phyloP scores from a whole-genome alignment of 2,113 vertebrate genomes.

The Corythornis cristatus region DNA sequence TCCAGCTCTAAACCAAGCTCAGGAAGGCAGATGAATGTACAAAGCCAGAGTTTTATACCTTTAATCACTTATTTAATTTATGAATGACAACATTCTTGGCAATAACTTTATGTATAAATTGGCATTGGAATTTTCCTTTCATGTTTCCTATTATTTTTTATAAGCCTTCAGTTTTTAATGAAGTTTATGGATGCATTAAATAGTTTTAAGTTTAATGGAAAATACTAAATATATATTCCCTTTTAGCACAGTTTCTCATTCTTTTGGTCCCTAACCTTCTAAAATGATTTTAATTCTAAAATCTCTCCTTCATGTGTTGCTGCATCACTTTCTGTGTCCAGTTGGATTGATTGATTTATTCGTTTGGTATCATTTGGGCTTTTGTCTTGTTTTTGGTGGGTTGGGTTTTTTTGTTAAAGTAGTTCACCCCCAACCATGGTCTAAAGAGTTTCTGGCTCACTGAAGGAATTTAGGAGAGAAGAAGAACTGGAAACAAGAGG shows the following conservation, averaged over 20 bases:
- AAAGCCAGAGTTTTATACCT: not conserved
- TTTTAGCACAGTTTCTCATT: not conserved
- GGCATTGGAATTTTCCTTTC: not conserved
- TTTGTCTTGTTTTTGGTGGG: not conserved
- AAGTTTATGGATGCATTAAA: not conserved
- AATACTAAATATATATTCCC: not conserved
- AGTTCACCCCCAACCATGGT: not conserved
- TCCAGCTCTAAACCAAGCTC: not conserved
- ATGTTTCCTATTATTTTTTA: not conserved
- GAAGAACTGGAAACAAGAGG: not conserved
- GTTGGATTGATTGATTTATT: not conserved
- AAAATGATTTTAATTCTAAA: not conserved
- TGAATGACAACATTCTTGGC: not conserved
- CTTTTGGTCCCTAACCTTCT: not conserved
- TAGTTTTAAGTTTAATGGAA: not conserved
- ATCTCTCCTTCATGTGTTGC: not conserved
- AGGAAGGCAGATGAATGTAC: not conserved
- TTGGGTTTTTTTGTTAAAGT: rapidly evolving
- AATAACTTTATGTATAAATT: not conserved
- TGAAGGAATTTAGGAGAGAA: not conserved
- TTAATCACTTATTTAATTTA: not conserved
- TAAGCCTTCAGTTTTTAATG: not conserved
- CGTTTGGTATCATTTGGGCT: not conserved
- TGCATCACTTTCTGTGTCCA: not conserved
- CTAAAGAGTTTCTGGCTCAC: not conserved